phyloP scores from a whole-genome alignment of 2,113 vertebrate species.

The Macquaria australasica region DNA sequence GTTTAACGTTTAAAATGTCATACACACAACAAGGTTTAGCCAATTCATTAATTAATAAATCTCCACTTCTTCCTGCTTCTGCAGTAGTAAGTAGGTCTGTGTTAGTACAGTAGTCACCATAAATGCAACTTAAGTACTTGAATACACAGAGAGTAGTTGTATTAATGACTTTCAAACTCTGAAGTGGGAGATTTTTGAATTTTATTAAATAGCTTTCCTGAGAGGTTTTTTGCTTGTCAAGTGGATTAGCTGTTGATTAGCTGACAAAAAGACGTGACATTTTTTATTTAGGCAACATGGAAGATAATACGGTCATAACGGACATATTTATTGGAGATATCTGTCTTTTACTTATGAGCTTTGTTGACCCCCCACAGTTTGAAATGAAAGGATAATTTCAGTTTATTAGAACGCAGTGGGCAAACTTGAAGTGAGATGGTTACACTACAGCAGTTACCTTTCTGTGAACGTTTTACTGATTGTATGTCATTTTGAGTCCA shows the following conservation, averaged over 20 bases:
- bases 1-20: conserved; percentile 2
- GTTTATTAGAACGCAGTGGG: neutral
- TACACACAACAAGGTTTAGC: neutral
- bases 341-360: neutral
- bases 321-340: neutral
- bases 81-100: neutral
- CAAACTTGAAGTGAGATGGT: too few relatives aligned
- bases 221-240: conserved; percentile 7
- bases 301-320: neutral
- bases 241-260: neutral
- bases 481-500: neutral
- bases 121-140: conserved; percentile 11
- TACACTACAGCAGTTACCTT: neutral
- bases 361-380: neutral
- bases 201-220: conserved; percentile 11
- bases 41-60: neutral
- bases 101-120: neutral
- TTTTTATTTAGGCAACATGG: neutral
- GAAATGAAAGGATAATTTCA: neutral
- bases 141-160: neutral
- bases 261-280: too few relatives aligned
- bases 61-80: neutral
- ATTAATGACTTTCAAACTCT: neutral
- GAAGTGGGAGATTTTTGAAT: neutral
- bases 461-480: neutral